Conservation (phyloP, 2,888 invertebrate species). For the Cheilosia grossa region DNA sequence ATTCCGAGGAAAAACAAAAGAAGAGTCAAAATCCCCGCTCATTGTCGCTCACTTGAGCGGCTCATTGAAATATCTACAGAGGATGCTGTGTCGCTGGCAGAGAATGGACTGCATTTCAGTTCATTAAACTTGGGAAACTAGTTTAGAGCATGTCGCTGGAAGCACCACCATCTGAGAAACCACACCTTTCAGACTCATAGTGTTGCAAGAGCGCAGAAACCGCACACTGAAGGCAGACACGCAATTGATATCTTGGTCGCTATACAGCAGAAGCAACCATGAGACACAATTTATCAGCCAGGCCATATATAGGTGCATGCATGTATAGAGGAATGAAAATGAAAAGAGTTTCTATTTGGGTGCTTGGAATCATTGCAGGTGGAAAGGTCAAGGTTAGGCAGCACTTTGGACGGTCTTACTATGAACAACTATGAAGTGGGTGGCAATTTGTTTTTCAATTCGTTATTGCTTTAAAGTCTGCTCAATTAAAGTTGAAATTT, state of each 20-base stretch:
- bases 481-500: neutral
- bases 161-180: neutral
- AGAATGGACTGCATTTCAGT: slow-evolving; percentile 21
- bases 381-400: slow-evolving; percentile 35
- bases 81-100: neutral
- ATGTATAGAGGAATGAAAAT: neutral
- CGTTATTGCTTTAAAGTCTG: neutral
- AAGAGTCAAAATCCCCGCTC: slow-evolving; percentile 5
- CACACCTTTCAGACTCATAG: slow-evolving; percentile 16
- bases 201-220: slow-evolving; percentile 5
- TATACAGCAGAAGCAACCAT: neutral
- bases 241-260: neutral
- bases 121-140: slow-evolving; percentile 61
- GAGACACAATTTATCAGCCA: slow-evolving; percentile 4
- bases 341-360: neutral
- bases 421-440: slow-evolving; percentile 17
- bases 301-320: neutral
- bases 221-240: neutral
- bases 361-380: neutral
- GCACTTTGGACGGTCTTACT: slow-evolving; percentile 6
- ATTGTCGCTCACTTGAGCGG: neutral
- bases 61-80: neutral
- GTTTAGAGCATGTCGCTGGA: slow-evolving; percentile 18
- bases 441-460: neutral
- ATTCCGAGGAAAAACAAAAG: neutral